phyloP scores from a whole-genome alignment of 2,888 invertebrate species.

The Ectemnius lituratus region DNA sequence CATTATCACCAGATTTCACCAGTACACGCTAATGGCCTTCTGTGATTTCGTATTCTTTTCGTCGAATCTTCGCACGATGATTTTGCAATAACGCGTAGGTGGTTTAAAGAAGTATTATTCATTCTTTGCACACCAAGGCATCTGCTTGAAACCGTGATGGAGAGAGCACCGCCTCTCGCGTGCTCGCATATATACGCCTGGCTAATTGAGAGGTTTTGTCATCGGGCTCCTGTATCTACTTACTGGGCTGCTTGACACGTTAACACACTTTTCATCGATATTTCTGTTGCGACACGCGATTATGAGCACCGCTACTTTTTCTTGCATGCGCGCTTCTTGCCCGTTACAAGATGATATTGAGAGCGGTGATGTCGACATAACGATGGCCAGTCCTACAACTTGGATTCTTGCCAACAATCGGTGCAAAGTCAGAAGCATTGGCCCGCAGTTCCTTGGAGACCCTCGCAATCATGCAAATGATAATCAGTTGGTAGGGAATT shows the following conservation, averaged over 20 bases:
- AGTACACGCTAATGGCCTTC: neutral
- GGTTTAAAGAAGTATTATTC: neutral
- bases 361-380: neutral
- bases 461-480: too few species aligned
- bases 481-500: neutral
- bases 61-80: neutral
- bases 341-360: neutral
- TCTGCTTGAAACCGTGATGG: neutral
- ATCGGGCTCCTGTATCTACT: conserved; percentile 45
- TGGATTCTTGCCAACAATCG: too few species aligned
- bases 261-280: conserved; percentile 45
- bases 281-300: conserved; percentile 23
- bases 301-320: neutral
- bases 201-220: conserved; percentile 52
- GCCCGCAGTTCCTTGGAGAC: too few species aligned
- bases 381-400: neutral
- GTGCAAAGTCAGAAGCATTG: too few species aligned
- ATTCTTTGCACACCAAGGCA: neutral
- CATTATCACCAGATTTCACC: neutral
- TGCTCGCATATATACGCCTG: conserved; percentile 19
- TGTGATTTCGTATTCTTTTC: neutral
- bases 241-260: conserved; percentile 43
- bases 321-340: neutral
- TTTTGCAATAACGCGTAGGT: neutral
- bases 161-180: neutral